These are phyloP conservation scores for Mystacornis crossleyi DNA, from an alignment of 2,113 vertebrate genomes.

Conservation along the genomic window DNA sequence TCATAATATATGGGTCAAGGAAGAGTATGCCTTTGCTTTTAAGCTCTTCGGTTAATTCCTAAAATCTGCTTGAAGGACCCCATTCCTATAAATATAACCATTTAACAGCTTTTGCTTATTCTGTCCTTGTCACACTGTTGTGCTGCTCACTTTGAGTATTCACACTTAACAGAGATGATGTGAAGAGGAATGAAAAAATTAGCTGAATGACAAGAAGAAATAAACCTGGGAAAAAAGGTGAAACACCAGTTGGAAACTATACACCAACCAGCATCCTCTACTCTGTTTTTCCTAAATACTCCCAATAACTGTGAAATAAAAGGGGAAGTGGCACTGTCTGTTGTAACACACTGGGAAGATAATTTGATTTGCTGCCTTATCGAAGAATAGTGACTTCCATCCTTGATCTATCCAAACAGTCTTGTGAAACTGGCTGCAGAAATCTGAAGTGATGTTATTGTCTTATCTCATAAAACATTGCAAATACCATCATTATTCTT, in stretches of 20 bases:
- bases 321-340: neutral
- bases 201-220: neutral
- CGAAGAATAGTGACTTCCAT: neutral
- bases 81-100: neutral
- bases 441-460: neutral
- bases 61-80: neutral
- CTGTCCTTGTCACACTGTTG: neutral
- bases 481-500: neutral
- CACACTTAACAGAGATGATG: neutral
- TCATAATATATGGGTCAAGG: accelerated
- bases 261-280: neutral
- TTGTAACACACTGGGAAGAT: neutral
- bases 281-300: neutral
- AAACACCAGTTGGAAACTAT: neutral
- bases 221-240: neutral
- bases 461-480: neutral
- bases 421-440: accelerated
- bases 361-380: neutral
- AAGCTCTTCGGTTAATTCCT: neutral
- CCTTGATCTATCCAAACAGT: neutral
- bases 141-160: neutral
- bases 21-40: neutral
- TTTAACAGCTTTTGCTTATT: neutral
- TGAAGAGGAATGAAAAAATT: neutral
- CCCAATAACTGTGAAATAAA: neutral